Conservation (phyloP, 2,113 vertebrate genomes). For the Pyxicephalus adspersus region DNA sequence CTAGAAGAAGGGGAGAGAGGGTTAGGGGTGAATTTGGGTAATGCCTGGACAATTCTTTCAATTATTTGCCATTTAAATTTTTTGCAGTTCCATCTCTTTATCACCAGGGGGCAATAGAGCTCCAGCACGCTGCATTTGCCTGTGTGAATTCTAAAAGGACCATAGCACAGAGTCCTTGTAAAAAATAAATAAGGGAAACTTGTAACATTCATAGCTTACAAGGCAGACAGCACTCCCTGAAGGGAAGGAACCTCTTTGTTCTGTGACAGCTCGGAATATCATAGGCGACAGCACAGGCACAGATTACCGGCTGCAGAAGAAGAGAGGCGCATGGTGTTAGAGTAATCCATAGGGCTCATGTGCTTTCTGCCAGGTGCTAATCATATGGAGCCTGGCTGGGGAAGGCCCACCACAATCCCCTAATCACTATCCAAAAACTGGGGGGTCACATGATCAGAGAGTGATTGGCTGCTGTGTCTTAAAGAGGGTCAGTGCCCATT, state of each 20-base stretch:
- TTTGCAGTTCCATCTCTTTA: no score
- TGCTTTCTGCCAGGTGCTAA: slow-evolving; percentile 43
- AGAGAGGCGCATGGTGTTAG: slow-evolving; percentile 40
- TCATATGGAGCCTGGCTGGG: slow-evolving; percentile 4
- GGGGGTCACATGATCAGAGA: no score
- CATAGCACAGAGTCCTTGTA: slow-evolving; percentile 12
- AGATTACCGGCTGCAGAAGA: slow-evolving; percentile 49
- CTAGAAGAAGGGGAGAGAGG: background rate
- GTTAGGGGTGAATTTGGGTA: no score
- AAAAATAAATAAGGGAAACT: slow-evolving; percentile 46
- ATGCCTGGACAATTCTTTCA: no score
- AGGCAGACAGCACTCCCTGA: slow-evolving; percentile 34
- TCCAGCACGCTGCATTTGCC: background rate
- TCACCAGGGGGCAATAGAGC: slow-evolving; percentile 53
- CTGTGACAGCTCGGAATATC: slow-evolving; percentile 53
- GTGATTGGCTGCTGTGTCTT: no score
- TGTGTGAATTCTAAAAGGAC: background rate
- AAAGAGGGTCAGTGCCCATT: no score
- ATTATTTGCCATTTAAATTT: no score
- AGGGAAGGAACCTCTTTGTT: slow-evolving; percentile 47
- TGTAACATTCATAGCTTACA: slow-evolving; percentile 49
- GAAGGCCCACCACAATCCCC: background rate
- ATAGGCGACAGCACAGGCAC: slow-evolving; percentile 47
- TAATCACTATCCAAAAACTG: background rate
- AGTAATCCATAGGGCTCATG: slow-evolving; percentile 31